Evolutionary conservation across 2,797 vertebrate species (phyloP), one percentile per base, ranked within the genome.

Genomic region (Amphiprion clarkii): DNA sequence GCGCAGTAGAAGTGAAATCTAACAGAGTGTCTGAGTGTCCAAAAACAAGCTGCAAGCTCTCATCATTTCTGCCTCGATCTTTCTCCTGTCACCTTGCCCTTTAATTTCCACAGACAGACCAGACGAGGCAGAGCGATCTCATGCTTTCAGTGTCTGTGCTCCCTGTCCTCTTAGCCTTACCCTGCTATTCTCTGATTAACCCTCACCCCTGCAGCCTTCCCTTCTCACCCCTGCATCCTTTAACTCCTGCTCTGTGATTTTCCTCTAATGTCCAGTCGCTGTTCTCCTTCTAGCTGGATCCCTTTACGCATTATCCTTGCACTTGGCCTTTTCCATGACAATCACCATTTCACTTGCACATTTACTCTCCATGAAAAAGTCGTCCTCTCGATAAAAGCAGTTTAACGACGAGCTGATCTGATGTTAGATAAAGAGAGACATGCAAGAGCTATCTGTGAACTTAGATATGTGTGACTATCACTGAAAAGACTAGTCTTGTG

Each of bases 181-280:
- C 60, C 61, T 71, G 63, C 54, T 33, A 56, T 69, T 81, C 54
- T 19, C 71, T 66, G 58, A 79, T 81, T 74, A 83, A 79, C 78
- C 81, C 49, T 71, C 49, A 21, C 55, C 42, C 29, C 71, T 19
- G 17, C 48, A 48, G 70, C 59, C 74, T 21, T 49, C 63, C 39
- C 53, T 49, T 49, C 67, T 53, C 68, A 65, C 39, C 46, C 51
- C 31, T 49, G 5, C 54, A 16, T 31, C 44, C 49, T 16, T n/a
- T 27, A 27, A 4, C 12, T 54, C 58, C 36, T 0, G 0, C 67
- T 44, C 40, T 25, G 23, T 40, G 16, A 39, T 46, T 75, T 39
- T 70, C 29, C 36, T 53, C n/a, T 36, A 53, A 52, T 40, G 44
- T 67, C 71, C 55, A 56, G n/a, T 31, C 8, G 23, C 56, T 52